phyloP scores from a whole-genome alignment of 2,113 vertebrate species.

The Melanotaenia duboulayi region DNA sequence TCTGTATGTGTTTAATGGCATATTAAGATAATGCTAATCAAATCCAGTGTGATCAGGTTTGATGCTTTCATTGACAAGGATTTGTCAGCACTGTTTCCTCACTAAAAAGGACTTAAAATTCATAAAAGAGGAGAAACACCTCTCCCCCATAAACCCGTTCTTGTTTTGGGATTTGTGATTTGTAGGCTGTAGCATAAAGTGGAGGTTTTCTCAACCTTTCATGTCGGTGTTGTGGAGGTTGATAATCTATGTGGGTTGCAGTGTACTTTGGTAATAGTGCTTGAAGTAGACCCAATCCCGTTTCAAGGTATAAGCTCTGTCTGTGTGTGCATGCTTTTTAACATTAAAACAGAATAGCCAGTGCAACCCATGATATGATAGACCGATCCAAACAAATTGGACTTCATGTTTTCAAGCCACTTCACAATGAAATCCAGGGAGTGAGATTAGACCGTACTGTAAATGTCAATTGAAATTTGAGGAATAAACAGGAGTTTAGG shows the following conservation, averaged over 20 bases:
- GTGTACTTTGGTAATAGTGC: constrained; percentile 33
- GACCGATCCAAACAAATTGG: constrained; percentile 42
- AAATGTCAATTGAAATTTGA: constrained; percentile 15
- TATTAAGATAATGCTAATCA: constrained; percentile 64
- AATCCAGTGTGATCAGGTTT: constrained; percentile 60
- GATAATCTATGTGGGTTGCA: constrained; percentile 65
- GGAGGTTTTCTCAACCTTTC: constrained; percentile 65
- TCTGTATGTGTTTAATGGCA: constrained; percentile 44
- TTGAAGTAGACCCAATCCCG: constrained; percentile 29
- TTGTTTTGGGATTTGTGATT: constrained; percentile 76
- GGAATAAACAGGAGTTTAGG: constrained; percentile 41
- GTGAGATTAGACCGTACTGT: constrained; percentile 35
- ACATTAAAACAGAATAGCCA: constrained; percentile 25
- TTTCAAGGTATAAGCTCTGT: constrained; percentile 25
- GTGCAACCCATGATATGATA: constrained; percentile 13
- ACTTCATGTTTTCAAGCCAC: constrained; percentile 23
- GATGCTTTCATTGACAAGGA: constrained; percentile 66
- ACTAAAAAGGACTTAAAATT: constrained; percentile 56
- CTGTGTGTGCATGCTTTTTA: neutral
- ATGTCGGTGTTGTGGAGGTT: constrained; percentile 68
- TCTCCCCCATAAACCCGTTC: constrained; percentile 57
- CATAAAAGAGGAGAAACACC: constrained; percentile 44
- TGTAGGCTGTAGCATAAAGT: constrained; percentile 48
- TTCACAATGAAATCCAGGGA: constrained; percentile 32
- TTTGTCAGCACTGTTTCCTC: constrained; percentile 50